Conservation (phyloP, 2,113 vertebrate species). For the Mohoua ochrocephala region DNA sequence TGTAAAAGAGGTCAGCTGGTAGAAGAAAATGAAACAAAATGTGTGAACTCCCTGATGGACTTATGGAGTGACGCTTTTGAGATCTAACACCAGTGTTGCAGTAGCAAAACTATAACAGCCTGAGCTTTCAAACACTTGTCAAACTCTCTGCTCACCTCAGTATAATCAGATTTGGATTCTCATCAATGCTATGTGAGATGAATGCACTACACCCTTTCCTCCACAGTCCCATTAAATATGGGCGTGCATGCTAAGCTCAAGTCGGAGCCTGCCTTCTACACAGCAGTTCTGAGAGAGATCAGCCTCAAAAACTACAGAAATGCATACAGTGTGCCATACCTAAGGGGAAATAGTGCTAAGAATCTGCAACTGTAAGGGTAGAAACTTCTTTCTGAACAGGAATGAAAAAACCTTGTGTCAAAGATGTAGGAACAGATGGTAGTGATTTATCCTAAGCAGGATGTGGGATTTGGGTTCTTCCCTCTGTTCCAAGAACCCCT, state of each 20-base stretch:
- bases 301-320: neutral
- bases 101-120: neutral
- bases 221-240: neutral
- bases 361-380: neutral
- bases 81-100: neutral
- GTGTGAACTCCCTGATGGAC: neutral
- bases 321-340: neutral
- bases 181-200: neutral
- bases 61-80: neutral
- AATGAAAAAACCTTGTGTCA: neutral
- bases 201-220: neutral
- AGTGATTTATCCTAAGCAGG: neutral
- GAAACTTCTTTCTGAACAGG: neutral
- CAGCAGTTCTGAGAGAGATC: neutral
- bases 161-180: neutral
- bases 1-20: neutral
- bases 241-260: neutral
- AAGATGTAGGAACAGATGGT: neutral
- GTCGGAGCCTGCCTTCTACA: neutral
- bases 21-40: neutral
- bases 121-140: neutral
- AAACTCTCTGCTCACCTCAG: neutral
- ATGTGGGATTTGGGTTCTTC: constrained; percentile 2
- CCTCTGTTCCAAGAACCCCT: neutral
- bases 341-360: neutral